Evolutionary conservation across 2,888 invertebrate species (phyloP).

Genomic region (Apoderus coryli): DNA sequence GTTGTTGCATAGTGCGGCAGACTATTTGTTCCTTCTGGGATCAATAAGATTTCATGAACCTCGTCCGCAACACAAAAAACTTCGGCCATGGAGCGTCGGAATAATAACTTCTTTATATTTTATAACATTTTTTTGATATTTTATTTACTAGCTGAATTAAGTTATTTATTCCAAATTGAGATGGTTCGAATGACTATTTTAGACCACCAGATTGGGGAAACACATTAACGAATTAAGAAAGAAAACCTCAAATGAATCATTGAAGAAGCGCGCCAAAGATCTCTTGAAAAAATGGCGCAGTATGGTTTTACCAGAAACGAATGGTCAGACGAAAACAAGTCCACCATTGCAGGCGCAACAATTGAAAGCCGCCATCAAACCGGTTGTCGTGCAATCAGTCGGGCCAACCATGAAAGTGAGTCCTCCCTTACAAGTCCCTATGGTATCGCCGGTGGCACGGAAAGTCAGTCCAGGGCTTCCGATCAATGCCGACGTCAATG

Average conservation of each 20-base stretch:
- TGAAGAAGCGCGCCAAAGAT: constrained; percentile 83
- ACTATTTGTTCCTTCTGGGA: no score
- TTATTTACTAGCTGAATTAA: no score
- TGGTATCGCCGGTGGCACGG: constrained; percentile 9
- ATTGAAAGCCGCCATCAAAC: constrained; percentile 14
- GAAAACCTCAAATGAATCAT: constrained; percentile 66
- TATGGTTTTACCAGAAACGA: constrained; percentile 52
- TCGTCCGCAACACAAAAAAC: no score
- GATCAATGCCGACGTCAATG: constrained; percentile 21
- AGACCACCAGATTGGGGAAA: constrained; percentile 90
- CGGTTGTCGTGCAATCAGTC: no score
- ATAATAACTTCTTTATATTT: no score
- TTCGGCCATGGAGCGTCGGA: no score
- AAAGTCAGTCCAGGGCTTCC: constrained; percentile 10
- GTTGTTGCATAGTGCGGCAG: no score
- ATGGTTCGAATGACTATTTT: constrained; percentile 4
- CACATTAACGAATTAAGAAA: constrained; percentile 84
- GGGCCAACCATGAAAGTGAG: constrained; percentile 1
- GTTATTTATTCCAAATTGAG: no score
- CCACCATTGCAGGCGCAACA: constrained; percentile 19
- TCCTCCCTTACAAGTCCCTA: constrained; percentile 2
- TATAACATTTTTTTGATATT: no score
- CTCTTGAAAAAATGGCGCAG: constrained; percentile 87
- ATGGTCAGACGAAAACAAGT: constrained; percentile 28
- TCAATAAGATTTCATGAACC: no score